Evolutionary conservation across 1,140 invertebrate genomes (phyloP).

Genomic region (Nephila pilipes): DNA sequence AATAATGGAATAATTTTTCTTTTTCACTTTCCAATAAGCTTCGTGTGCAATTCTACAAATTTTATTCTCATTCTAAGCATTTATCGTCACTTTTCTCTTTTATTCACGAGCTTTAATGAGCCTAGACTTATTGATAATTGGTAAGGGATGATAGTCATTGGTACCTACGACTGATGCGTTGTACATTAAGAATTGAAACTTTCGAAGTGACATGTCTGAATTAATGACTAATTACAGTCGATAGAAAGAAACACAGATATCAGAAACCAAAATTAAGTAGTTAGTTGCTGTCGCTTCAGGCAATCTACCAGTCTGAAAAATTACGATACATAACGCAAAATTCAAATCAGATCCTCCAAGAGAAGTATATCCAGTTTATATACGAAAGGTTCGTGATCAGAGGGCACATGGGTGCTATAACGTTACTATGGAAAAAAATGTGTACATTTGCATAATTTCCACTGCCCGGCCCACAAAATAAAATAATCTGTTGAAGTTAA

Average conservation of each 20-base stretch:
- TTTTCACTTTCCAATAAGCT: too few relatives aligned
- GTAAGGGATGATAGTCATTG: not conserved
- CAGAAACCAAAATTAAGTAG: conserved; percentile 36
- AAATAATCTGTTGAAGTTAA: too few relatives aligned
- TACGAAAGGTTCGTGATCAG: not conserved
- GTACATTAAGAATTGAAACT: not conserved
- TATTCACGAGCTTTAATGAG: too few relatives aligned
- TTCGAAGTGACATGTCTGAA: not conserved
- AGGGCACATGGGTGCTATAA: not conserved
- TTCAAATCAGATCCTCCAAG: not conserved
- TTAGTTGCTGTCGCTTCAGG: conserved; percentile 18
- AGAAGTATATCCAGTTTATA: not conserved
- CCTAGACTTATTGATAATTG: not conserved
- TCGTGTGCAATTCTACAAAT: not conserved
- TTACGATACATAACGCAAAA: conserved; percentile 13
- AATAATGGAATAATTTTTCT: too few relatives aligned
- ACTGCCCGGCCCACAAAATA: too few relatives aligned
- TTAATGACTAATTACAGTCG: conserved; percentile 12
- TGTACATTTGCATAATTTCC: too few relatives aligned
- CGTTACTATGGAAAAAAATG: too few relatives aligned
- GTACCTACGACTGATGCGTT: not conserved
- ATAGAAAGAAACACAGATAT: not conserved
- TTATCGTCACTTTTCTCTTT: not conserved
- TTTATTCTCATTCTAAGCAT: not conserved
- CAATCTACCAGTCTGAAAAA: conserved; percentile 9